Base-by-base conservation (phyloP, 2,888 invertebrate genomes). In the Agapostemon virescens region DNA sequence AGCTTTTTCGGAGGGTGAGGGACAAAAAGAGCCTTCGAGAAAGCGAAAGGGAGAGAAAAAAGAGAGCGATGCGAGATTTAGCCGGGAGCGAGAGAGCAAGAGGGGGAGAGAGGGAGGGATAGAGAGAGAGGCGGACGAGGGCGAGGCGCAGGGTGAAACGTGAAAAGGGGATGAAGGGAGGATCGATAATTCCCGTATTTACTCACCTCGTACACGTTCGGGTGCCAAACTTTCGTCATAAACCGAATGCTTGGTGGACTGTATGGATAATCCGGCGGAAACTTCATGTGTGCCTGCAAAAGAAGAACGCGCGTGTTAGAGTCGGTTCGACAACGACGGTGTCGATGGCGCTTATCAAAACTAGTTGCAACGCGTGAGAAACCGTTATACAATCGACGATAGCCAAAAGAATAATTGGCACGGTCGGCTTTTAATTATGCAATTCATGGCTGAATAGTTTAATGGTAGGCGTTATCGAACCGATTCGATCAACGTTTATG, bases 151-250 rank as follows among this genome's bases (percentile, higher is more conserved):
- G 82, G 42, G 61, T 20, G 63, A 63, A 71, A 71, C 30, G 45
- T n/a, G 58, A 81, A 69, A 58, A 52, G 69, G 45, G 69, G 26
- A 36, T n/a, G 61, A 45, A 68, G 38, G 64, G 76, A 81, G 75
- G 87, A 87, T 78, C 88, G 87, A 88, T 89, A 90, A 85, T 89
- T 87, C 86, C 84, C 83, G 81, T 88, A 89, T 90, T 90, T 88
- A 94, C 96, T 96, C 94, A 98, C 98, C 96, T 99, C 99, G 94
- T 99, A 99, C 33, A 99, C 99, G 95, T 99, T 99, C 87, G 99
- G 99, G 95, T 99, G 99, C 99, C 99, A 99, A 89, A 99, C 98
- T 96, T 99, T 99, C 87, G 98, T 98, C 93, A 98, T 95, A 95
- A 99, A 99, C 91, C 98, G 96, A 94, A 99, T 97, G 89, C 98